Evolutionary conservation across 1,140 invertebrate genomes (phyloP).

Genomic region (Drosophila serrata): DNA sequence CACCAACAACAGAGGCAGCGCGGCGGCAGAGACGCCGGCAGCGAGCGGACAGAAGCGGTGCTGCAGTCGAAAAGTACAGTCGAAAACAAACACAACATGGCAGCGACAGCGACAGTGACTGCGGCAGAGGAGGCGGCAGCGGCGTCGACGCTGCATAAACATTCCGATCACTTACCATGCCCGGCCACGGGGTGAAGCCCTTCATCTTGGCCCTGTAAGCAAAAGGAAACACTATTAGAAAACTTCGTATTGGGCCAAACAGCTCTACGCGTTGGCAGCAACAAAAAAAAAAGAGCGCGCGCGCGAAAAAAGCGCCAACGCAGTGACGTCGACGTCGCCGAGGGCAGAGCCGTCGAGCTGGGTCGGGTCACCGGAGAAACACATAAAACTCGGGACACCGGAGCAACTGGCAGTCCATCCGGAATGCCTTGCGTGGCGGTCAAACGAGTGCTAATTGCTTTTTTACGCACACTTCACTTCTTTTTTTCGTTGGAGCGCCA

Average conservation of each 20-base stretch:
- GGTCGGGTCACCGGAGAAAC: constrained; percentile 7
- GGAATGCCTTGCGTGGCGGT: constrained; percentile 20
- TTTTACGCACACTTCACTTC: constrained; percentile 49
- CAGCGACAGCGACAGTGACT: constrained; percentile 39
- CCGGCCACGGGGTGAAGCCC: constrained; percentile 97
- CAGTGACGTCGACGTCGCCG: constrained; percentile 53
- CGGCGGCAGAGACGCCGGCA: constrained; percentile 30
- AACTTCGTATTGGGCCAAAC: constrained; percentile 22
- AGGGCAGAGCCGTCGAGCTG: constrained; percentile 5
- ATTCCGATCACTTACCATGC: constrained; percentile 91
- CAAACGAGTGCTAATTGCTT: constrained; percentile 39
- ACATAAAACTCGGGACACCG: constrained; percentile 8
- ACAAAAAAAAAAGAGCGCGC: constrained; percentile 52
- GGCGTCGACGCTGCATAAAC: constrained; percentile 46
- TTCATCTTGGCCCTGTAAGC: constrained; percentile 97
- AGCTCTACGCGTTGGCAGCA: background rate
- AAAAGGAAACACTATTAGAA: constrained; percentile 73
- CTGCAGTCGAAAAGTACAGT: constrained; percentile 79
- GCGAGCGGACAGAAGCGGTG: constrained; percentile 13
- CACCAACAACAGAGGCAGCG: constrained; percentile 31
- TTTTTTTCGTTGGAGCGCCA: constrained; percentile 46
- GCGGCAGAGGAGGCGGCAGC: constrained; percentile 49
- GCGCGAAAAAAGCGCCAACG: constrained; percentile 80
- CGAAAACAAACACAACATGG: constrained; percentile 75
- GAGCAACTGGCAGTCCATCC: constrained; percentile 5